Conservation (phyloP, 2,888 invertebrate genomes). For the Dasysyrphus tricinctus region DNA sequence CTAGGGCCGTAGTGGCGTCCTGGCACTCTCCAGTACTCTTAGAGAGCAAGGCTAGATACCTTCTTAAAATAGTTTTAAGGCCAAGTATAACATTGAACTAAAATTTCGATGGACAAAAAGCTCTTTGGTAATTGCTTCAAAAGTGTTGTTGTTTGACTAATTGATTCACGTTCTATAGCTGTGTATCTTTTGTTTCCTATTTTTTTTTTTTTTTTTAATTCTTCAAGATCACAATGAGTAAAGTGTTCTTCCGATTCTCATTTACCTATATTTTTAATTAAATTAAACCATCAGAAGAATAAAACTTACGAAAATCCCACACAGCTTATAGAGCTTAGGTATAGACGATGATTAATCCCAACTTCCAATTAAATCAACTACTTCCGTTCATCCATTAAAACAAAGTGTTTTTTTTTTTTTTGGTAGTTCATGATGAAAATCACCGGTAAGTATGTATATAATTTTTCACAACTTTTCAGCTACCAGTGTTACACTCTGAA, state of each 20-base stretch:
- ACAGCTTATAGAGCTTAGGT: neutral
- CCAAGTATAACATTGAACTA: too few relatives aligned
- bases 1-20: too few relatives aligned
- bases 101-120: too few relatives aligned
- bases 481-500: constrained; percentile 39
- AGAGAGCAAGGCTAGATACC: too few relatives aligned
- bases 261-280: constrained; percentile 30
- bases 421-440: constrained; percentile 35
- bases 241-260: constrained; percentile 42
- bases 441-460: constrained; percentile 32
- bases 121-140: too few relatives aligned
- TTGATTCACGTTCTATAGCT: too few relatives aligned
- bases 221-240: neutral
- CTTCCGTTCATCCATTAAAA: constrained; percentile 66
- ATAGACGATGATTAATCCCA: constrained; percentile 54
- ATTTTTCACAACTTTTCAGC: constrained; percentile 45
- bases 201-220: neutral
- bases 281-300: constrained; percentile 54
- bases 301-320: constrained; percentile 34
- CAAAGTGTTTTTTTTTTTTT: constrained; percentile 60
- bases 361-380: constrained; percentile 68
- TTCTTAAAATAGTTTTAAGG: too few relatives aligned
- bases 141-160: too few relatives aligned
- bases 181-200: too few relatives aligned
- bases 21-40: too few relatives aligned